Conservation (phyloP, 1,140 invertebrate species). For the Elymnias hypermnestra region DNA sequence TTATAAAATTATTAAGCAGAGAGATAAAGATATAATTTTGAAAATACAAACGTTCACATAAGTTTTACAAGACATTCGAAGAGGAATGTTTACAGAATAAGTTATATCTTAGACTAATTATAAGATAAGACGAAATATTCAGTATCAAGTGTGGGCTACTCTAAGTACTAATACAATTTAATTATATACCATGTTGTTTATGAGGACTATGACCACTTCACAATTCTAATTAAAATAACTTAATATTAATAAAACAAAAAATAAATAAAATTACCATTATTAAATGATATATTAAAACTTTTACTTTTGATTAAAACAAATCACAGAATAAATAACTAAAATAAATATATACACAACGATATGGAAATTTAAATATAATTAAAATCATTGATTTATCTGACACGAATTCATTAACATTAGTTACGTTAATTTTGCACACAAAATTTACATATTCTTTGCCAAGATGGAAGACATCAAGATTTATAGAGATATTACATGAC, state of each 20-base stretch:
- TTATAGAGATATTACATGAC: conserved; percentile 2
- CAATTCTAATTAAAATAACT: neutral
- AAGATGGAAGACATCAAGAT: conserved; percentile 33
- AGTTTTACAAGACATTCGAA: neutral
- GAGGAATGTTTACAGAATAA: neutral
- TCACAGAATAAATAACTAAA: too few species aligned
- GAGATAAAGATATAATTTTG: conserved; percentile 16
- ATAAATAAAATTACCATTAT: conserved; percentile 1
- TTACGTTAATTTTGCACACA: conserved; percentile 21
- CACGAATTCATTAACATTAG: too few species aligned
- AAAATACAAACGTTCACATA: conserved; percentile 11
- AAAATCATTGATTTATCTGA: too few species aligned
- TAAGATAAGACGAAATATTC: neutral
- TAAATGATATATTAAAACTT: conserved; percentile 3
- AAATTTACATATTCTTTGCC: conserved; percentile 22
- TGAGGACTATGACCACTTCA: neutral
- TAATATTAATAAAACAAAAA: too few species aligned
- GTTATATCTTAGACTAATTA: neutral
- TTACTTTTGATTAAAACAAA: too few species aligned
- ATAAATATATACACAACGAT: too few species aligned
- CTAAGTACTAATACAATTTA: neutral
- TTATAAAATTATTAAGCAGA: conserved; percentile 21
- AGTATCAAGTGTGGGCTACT: neutral
- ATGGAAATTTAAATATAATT: too few species aligned
- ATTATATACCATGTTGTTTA: neutral